Conservation (phyloP, 2,888 invertebrate species). For the Luperina nickerlii region DNA sequence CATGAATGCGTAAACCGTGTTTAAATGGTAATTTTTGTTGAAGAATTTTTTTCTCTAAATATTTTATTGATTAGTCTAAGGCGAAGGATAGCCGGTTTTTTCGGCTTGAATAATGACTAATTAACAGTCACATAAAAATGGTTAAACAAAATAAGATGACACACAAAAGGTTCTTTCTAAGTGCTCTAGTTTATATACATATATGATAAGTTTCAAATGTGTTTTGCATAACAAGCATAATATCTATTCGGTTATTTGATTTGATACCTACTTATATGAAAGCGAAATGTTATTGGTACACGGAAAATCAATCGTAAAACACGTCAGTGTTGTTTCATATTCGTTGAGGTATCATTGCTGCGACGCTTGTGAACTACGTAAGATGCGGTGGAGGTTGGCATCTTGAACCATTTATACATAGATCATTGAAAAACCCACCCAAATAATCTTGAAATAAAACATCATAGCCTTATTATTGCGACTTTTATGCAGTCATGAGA, state of each 20-base stretch:
- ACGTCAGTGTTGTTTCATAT: neutral
- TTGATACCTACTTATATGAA: neutral
- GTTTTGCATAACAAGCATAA: neutral
- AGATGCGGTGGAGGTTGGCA: no score
- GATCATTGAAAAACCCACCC: neutral
- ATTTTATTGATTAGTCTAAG: conserved; percentile 7
- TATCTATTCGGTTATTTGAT: neutral
- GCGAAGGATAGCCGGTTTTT: conserved; percentile 12
- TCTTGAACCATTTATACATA: neutral
- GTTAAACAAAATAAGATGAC: neutral
- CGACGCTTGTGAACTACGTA: neutral
- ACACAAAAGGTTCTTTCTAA: neutral
- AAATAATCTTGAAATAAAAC: neutral
- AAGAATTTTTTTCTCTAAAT: neutral
- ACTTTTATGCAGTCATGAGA: no score
- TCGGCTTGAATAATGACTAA: conserved; percentile 8
- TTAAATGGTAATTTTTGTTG: neutral
- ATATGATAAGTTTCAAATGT: neutral
- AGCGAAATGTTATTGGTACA: neutral
- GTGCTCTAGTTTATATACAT: neutral
- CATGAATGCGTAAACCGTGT: conserved; percentile 7
- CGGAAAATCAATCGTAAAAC: conserved; percentile 8
- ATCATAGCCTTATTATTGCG: neutral
- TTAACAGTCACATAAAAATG: neutral
- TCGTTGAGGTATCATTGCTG: neutral